phyloP scores from a whole-genome alignment of 1,140 invertebrate genomes.

The Zophobas morio region DNA sequence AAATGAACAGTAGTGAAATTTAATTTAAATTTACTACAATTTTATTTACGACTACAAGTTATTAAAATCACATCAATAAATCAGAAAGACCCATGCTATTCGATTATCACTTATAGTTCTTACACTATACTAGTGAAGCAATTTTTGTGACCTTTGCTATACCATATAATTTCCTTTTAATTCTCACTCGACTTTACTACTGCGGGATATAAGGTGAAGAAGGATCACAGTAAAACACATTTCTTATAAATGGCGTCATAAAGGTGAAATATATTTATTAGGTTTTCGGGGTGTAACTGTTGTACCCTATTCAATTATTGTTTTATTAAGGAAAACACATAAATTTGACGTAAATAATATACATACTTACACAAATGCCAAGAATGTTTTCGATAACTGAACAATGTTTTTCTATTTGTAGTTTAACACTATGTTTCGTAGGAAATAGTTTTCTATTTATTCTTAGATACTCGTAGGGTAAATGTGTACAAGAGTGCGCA shows the following conservation, averaged over 20 bases:
- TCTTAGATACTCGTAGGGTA: no score
- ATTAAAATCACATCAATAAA: no score
- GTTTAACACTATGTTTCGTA: no score
- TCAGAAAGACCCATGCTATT: no score
- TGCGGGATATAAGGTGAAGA: constrained; percentile 15
- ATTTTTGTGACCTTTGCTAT: not conserved
- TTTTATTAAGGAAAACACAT: no score
- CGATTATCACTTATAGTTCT: no score
- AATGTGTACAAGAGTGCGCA: no score
- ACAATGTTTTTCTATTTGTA: not conserved
- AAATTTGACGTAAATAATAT: no score
- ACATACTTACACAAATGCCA: not conserved
- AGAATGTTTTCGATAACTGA: not conserved
- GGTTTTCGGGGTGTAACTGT: not conserved
- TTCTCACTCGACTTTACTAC: constrained; percentile 13
- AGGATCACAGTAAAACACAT: constrained; percentile 22
- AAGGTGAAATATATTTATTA: constrained; percentile 36
- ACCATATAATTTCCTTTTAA: constrained; percentile 20
- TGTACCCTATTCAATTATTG: constrained; percentile 9
- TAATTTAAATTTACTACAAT: no score
- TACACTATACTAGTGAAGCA: not conserved
- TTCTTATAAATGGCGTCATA: constrained; percentile 24
- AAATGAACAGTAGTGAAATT: no score
- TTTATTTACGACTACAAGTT: no score
- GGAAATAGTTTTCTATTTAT: no score